Conservation (phyloP, 2,888 invertebrate species). For the Agrilus cyanescens region DNA sequence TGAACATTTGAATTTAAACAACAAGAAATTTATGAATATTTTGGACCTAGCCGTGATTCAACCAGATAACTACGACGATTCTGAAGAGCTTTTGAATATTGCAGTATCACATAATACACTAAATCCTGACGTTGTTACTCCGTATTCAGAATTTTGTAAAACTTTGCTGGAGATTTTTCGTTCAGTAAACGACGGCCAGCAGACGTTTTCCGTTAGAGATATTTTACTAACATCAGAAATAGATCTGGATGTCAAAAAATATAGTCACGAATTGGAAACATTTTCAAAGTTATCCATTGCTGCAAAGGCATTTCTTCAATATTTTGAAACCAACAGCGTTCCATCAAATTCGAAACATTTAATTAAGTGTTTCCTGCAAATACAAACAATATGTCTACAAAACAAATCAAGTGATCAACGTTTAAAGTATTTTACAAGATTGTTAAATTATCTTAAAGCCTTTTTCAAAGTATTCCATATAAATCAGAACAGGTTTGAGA, state of each 20-base stretch:
- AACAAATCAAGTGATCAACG: slow-evolving; percentile 18
- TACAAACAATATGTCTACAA: slow-evolving; percentile 37
- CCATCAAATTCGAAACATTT: slow-evolving; percentile 40
- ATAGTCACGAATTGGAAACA: slow-evolving; percentile 21
- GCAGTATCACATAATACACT: slow-evolving; percentile 18
- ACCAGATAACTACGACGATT: slow-evolving; percentile 23
- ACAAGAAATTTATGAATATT: slow-evolving; percentile 33
- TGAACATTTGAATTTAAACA: slow-evolving; percentile 28
- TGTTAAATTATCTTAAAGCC: slow-evolving; percentile 47
- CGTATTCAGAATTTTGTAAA: slow-evolving; percentile 24
- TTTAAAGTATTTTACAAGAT: slow-evolving; percentile 41
- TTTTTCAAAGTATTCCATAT: slow-evolving; percentile 39
- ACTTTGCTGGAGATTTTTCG: slow-evolving; percentile 21
- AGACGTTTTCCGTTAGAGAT: slow-evolving; percentile 19
- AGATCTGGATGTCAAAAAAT: slow-evolving; percentile 19
- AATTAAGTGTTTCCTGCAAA: slow-evolving; percentile 40
- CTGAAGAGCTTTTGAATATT: slow-evolving; percentile 22
- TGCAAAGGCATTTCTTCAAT: slow-evolving; percentile 5
- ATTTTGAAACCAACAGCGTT: slow-evolving; percentile 21
- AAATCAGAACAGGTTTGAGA: slow-evolving; percentile 27
- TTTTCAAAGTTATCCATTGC: slow-evolving; percentile 9
- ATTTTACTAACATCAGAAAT: slow-evolving; percentile 24
- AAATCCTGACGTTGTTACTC: slow-evolving; percentile 16
- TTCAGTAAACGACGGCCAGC: slow-evolving; percentile 15
- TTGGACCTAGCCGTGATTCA: slow-evolving; percentile 28